Evolutionary conservation across 1,140 invertebrate species (phyloP), one percentile per base, ranked within the genome.

Genomic region (Zaprionus tsacasi): DNA sequence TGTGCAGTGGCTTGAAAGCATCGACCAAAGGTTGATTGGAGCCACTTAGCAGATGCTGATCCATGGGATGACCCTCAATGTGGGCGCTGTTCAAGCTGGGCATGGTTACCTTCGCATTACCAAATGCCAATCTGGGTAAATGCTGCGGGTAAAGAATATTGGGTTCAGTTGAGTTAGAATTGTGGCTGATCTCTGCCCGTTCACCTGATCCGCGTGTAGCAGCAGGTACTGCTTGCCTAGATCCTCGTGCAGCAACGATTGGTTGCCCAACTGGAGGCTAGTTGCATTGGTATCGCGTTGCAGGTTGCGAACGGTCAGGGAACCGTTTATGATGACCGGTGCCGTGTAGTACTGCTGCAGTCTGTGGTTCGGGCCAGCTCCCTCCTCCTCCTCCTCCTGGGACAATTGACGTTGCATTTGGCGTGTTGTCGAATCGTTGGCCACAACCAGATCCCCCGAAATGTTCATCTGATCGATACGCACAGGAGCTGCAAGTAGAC

Each of bases 281-380:
- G 80, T 72, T 7, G 1, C 35, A 0, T 30, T 13, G 0, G 81
- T 76, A 35, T 91, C 89, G 7, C 70, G 3, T 10, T 40, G 27
- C 10, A 92, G n/a, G 63, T 80, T 83, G 21, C 63, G 80, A 0
- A 92, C 55, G 0, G 79, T 79, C 40, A 92, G 56, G 0, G 85
- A 79, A 0, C 91, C 91, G 6, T 76, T 79, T 5, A 92, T 66
- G 2, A 56, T 74, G 0, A 92, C 72, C 45, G 56, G 80, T 15
- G 78, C 82, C 6, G 79, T 90, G 25, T 92, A 92, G 27, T 90
- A 87, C 30, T 92, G 91, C 61, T 90, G 88, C 2, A 92, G 59
- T 2, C 55, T 38, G 3, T 15, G 54, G n/a, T 1, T 27, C 10
- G 0, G n/a, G 11, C 8, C 61, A 59, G 0, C n/a, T n/a, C 8